Evolutionary conservation across 1,140 invertebrate species (phyloP).

Genomic region (Diabrotica virgifera): DNA sequence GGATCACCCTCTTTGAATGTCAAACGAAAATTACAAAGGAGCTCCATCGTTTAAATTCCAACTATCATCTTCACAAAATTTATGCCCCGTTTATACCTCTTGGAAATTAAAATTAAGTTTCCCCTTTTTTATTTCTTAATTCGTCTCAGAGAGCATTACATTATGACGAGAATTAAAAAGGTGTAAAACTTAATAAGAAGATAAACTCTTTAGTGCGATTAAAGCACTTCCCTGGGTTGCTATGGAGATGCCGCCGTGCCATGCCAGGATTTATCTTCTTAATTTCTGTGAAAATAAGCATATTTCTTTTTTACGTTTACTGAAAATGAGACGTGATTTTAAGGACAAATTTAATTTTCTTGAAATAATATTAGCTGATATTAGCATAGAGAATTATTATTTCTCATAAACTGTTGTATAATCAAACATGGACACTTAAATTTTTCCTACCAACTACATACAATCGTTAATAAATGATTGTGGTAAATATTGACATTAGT

Average conservation of each 20-base stretch:
- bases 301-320: too few species aligned
- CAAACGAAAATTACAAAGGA: background rate
- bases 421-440: too few species aligned
- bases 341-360: too few species aligned
- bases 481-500: too few species aligned
- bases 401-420: too few species aligned
- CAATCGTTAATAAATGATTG: too few species aligned
- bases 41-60: conserved; percentile 40
- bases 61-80: conserved; percentile 25
- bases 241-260: background rate
- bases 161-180: conserved; percentile 41
- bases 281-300: background rate
- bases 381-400: too few species aligned
- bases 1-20: too few species aligned
- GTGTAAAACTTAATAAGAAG: conserved; percentile 42
- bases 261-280: background rate
- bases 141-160: conserved; percentile 25
- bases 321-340: too few species aligned
- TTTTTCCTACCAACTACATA: too few species aligned
- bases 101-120: conserved; percentile 5
- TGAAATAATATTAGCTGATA: too few species aligned
- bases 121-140: conserved; percentile 26
- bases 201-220: conserved; percentile 37
- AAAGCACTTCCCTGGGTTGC: conserved; percentile 27
- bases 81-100: conserved; percentile 6